These are phyloP conservation scores for Chionoecetes opilio DNA, from an alignment of 1,140 invertebrate genomes.

Conservation along the genomic window DNA sequence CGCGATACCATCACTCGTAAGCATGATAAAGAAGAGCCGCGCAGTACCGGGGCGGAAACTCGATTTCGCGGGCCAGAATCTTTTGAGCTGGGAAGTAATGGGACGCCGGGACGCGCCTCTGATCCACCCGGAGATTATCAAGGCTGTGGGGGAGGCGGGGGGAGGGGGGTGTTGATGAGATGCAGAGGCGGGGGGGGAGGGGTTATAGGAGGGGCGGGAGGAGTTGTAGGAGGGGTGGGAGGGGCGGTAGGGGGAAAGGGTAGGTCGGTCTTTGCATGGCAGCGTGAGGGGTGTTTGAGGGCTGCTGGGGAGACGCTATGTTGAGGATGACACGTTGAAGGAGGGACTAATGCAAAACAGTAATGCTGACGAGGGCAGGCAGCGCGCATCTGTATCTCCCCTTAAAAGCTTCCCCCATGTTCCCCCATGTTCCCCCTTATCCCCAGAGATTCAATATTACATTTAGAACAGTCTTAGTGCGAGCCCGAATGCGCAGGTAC, in stretches of 20 bases:
- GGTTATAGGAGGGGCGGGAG: no score
- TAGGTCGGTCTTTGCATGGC: neutral
- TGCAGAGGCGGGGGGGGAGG: neutral
- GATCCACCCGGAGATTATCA: neutral
- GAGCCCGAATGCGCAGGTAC: neutral
- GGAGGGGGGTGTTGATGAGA: neutral
- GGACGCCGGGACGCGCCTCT: neutral
- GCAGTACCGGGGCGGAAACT: neutral
- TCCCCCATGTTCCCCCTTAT: neutral
- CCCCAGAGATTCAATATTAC: neutral
- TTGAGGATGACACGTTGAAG: neutral
- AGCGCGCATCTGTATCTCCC: neutral
- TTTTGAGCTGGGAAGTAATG: slow-evolving; percentile 19
- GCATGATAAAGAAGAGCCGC: slow-evolving; percentile 13
- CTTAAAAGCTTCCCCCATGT: neutral
- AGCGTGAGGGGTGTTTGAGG: neutral
- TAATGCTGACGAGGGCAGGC: neutral
- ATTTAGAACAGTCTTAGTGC: neutral
- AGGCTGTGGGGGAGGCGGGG: neutral
- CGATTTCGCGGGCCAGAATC: slow-evolving; percentile 11
- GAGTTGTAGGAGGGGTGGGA: no score
- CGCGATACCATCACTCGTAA: neutral
- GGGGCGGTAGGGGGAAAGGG: neutral
- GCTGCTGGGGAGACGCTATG: neutral
- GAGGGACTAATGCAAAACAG: slow-evolving; percentile 18